phyloP scores from a whole-genome alignment of 2,888 invertebrate genomes.

The Hypomecis punctinalis region DNA sequence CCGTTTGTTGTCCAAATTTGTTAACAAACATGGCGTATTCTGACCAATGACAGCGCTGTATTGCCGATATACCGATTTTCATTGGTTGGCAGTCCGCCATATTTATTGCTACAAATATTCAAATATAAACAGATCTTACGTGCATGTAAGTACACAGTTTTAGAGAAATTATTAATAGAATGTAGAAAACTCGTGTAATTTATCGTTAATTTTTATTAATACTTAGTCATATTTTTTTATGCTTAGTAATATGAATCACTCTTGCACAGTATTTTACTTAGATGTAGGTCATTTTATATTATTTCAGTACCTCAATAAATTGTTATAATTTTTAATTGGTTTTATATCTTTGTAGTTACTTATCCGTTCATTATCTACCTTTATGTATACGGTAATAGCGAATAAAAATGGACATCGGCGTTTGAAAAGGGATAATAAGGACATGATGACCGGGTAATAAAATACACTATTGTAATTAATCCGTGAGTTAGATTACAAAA shows the following conservation, averaged over 20 bases:
- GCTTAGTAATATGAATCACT: slow-evolving; percentile 8
- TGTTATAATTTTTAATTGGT: slow-evolving; percentile 23
- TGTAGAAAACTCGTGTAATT: slow-evolving; percentile 9
- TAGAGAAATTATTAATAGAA: background rate
- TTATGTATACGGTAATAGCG: background rate
- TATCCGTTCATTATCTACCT: slow-evolving; percentile 2
- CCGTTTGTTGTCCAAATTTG: no score
- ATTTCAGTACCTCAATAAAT: slow-evolving; percentile 22
- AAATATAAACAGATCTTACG: background rate
- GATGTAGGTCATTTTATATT: slow-evolving; percentile 20
- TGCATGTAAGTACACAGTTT: background rate
- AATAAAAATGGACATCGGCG: no score
- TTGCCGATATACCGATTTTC: no score
- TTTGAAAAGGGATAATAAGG: no score
- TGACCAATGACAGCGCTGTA: no score
- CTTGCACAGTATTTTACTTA: slow-evolving; percentile 24
- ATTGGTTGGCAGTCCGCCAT: no score
- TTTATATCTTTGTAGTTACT: slow-evolving; percentile 17
- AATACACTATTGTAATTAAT: no score
- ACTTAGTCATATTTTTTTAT: slow-evolving; percentile 11
- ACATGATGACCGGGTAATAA: no score
- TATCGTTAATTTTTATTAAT: background rate
- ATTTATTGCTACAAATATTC: no score
- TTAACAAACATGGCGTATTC: no score
- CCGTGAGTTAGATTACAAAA: no score